A percentile compares a stretch with the other conserved stretches of the same genome.
Evolutionary conservation across 2,888 invertebrate genomes (phyloP).

Genomic region (Seira ritae): DNA sequence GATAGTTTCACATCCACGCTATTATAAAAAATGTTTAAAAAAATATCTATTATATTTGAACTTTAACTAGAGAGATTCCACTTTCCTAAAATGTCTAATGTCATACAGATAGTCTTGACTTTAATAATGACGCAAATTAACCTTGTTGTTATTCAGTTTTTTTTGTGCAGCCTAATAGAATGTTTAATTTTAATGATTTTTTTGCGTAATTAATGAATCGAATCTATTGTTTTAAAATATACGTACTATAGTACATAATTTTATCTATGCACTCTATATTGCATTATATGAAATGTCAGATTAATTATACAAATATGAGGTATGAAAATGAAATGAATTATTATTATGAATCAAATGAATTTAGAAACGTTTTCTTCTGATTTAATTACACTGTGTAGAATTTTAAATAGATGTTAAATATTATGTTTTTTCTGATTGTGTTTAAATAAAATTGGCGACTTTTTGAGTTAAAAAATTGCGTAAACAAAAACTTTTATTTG

Average conservation of each 20-base stretch:
- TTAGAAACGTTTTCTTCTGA: too few relatives aligned
- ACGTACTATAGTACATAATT: too few relatives aligned
- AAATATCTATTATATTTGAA: too few relatives aligned
- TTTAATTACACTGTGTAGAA: not conserved
- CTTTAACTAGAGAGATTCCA: not conserved
- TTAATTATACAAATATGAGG: not conserved
- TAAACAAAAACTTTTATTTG: not conserved
- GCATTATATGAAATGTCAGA: not conserved
- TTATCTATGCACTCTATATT: not conserved
- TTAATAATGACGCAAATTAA: constrained; percentile 4
- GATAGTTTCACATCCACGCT: constrained; percentile 6
- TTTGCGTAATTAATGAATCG: too few relatives aligned
- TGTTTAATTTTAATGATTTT: too few relatives aligned
- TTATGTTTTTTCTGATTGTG: constrained; percentile 24
- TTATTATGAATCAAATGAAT: too few relatives aligned
- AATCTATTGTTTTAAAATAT: too few relatives aligned
- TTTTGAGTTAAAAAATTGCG: constrained; percentile 20
- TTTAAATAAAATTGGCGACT: constrained; percentile 48
- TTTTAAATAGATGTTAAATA: not conserved
- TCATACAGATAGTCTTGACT: not conserved
- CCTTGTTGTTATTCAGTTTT: not conserved
- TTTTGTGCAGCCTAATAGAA: not conserved
- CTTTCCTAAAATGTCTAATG: not conserved
- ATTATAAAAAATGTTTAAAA: not conserved
- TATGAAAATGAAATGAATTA: too few relatives aligned